A percentile compares a stretch with the other conserved stretches of the same genome.
Evolutionary conservation across 2,888 invertebrate species (phyloP).

Genomic region (Cephus rjabovi): DNA sequence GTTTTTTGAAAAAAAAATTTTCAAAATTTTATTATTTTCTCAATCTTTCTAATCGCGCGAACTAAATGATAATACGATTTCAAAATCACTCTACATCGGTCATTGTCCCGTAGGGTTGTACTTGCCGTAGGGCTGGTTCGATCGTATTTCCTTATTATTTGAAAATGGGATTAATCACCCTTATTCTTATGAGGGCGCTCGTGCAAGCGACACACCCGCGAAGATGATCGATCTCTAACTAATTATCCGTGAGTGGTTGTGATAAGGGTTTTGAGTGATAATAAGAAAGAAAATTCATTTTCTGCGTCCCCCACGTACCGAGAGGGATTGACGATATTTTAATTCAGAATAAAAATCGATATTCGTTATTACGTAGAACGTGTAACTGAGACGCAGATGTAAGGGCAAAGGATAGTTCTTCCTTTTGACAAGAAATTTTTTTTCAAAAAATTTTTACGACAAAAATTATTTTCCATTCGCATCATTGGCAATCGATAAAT

Average conservation of each 20-base stretch:
- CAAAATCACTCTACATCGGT: background rate
- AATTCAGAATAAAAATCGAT: background rate
- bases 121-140: background rate
- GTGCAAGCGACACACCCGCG: background rate
- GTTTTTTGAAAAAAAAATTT: no score
- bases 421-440: background rate
- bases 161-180: background rate
- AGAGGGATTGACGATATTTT: background rate
- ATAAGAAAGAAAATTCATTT: background rate
- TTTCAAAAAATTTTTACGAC: background rate
- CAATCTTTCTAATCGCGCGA: background rate
- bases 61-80: background rate
- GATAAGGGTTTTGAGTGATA: background rate
- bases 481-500: background rate
- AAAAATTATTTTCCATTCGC: background rate
- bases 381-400: background rate
- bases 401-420: background rate
- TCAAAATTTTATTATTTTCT: background rate
- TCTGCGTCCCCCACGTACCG: background rate
- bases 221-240: background rate
- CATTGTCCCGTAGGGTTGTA: no score
- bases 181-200: background rate
- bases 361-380: background rate
- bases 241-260: background rate
- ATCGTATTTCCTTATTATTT: background rate